phyloP scores from a whole-genome alignment of 2,113 vertebrate species.

The Chionomys nivalis region DNA sequence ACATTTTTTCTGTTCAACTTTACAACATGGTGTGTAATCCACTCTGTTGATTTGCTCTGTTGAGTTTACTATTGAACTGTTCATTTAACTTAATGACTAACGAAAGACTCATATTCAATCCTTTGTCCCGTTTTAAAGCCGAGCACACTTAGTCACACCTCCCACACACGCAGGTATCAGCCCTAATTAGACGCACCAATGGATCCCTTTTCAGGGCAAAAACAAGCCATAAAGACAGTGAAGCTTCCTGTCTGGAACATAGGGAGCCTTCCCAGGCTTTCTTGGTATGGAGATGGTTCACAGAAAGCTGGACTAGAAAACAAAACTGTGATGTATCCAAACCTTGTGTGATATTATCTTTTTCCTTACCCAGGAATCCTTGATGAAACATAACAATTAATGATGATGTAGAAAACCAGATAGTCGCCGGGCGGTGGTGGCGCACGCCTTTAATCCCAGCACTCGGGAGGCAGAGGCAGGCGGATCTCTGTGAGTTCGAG shows the following conservation, averaged over 20 bases:
- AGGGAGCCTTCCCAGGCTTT: not conserved
- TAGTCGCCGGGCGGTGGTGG: no score
- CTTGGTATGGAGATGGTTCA: slow-evolving; percentile 47
- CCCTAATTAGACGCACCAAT: slow-evolving; percentile 71
- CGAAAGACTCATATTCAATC: slow-evolving; percentile 54
- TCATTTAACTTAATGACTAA: slow-evolving; percentile 69
- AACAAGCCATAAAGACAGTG: not conserved
- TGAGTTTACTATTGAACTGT: slow-evolving; percentile 73
- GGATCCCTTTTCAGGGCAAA: slow-evolving; percentile 31
- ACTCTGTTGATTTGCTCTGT: slow-evolving; percentile 61
- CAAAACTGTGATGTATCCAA: not conserved
- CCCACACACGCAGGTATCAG: slow-evolving; percentile 51
- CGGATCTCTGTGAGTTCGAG: no score
- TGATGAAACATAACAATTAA: not conserved
- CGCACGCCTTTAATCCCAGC: no score
- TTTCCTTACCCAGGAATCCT: not conserved
- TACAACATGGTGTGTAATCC: not conserved
- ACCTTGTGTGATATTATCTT: not conserved
- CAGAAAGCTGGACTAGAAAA: slow-evolving; percentile 32
- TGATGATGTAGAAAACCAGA: not conserved
- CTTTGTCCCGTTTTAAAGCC: slow-evolving; percentile 50
- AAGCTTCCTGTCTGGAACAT: not conserved
- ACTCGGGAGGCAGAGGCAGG: no score
- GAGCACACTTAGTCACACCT: slow-evolving; percentile 70
- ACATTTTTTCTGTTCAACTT: slow-evolving; percentile 45